Evolutionary conservation across 2,888 invertebrate species (phyloP), one percentile per base, ranked within the genome.

Genomic region (Apantesis nais): DNA sequence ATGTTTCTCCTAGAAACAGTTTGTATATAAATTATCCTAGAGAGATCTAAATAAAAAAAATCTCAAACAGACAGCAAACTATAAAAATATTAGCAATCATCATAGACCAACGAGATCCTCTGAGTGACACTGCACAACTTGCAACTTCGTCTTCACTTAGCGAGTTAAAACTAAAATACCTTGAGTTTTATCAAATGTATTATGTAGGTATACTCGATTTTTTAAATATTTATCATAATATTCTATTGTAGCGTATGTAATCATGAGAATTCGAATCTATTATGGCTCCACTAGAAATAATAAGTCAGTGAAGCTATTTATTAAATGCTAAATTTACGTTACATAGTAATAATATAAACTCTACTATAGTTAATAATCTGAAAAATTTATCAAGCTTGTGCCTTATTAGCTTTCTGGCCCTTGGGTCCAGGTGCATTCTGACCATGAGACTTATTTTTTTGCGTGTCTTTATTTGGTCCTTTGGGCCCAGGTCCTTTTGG

Each of bases 401-500:
- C 39, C 22, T 70, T 70, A 44, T 65, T 66, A 52, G 70, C 37
- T 61, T 77, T 74, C 5, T 55, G 66, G 60, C 14, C 73, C 62
- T 76, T 84, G 64, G 70, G 73, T 3, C 75, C 78, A 14, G 67
- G 71, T 37, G 75, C 77, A 37, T 83, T 83, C 9, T 73, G 77
- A 3, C 76, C 78, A 9, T 73, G 64, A 0, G 72, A 62, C 34
- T 66, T 68, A 31, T 29, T 31, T 62, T 68, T 72, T 9, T 62
- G 34, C 25, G 34, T 14, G 34, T 68, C 55, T 37, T 68, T 62
- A 9, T 79, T 77, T 2, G 85, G 81, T 2, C 86, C 85, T 73
- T 87, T 88, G 0, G 84, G 83, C 0, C 79, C 79, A 5, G 83
- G 83, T 8, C 83, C 82, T 41, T 84, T 83, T 0, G 82, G 82